These are phyloP conservation scores for Mola mola DNA, from an alignment of 2,113 vertebrate genomes.

Conservation along the genomic window DNA sequence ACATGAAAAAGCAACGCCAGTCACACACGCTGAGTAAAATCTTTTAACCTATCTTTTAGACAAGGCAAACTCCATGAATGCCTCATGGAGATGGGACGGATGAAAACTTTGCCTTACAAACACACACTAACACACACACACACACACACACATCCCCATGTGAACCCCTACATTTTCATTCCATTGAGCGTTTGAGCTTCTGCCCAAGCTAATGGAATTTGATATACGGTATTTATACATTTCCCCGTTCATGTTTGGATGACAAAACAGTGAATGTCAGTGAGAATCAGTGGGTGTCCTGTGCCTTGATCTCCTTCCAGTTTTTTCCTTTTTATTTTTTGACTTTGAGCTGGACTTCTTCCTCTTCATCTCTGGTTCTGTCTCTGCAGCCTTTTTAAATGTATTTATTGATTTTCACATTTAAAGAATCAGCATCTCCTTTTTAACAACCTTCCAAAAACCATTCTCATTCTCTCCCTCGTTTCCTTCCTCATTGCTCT, in stretches of 20 bases:
- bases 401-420: conserved; percentile 39
- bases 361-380: conserved; percentile 29
- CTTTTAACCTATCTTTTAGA: not conserved
- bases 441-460: conserved; percentile 11
- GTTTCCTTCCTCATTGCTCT: conserved; percentile 21
- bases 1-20: too few species aligned
- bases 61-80: not conserved
- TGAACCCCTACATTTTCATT: conserved; percentile 33
- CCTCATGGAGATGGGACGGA: not conserved
- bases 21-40: not conserved
- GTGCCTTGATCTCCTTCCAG: conserved; percentile 67
- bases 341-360: conserved; percentile 26
- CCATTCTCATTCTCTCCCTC: not conserved
- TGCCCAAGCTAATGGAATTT: conserved; percentile 55
- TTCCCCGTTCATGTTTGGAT: conserved; percentile 58
- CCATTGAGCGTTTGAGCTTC: conserved; percentile 29
- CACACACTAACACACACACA: not conserved
- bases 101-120: conserved; percentile 1
- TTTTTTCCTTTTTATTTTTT: conserved; percentile 26
- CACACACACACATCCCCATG: conserved; percentile 2
- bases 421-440: conserved; percentile 10
- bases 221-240: conserved; percentile 70
- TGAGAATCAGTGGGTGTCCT: conserved; percentile 64
- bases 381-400: conserved; percentile 24
- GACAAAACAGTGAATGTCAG: too few species aligned